These are phyloP conservation scores for Lithosia quadra DNA, from an alignment of 2,888 invertebrate species.

Conservation along the genomic window DNA sequence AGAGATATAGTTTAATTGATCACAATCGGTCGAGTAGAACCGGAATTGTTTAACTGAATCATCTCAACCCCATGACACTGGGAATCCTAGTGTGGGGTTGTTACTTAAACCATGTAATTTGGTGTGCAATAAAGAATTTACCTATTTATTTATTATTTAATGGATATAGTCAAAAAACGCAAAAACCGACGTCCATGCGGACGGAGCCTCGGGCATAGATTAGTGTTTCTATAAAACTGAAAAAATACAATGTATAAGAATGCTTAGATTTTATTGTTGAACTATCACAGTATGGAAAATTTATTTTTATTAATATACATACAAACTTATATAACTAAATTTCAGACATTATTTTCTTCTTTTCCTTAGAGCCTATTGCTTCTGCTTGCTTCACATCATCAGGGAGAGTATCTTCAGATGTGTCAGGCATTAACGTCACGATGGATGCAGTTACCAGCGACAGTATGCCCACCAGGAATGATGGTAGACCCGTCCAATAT, in stretches of 20 bases:
- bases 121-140: too few relatives aligned
- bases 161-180: too few relatives aligned
- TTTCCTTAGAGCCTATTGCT: conserved; percentile 9
- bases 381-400: conserved; percentile 20
- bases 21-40: too few relatives aligned
- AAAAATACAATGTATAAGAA: not conserved
- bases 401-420: conserved; percentile 48
- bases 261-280: not conserved
- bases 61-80: too few relatives aligned
- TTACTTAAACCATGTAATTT: too few relatives aligned
- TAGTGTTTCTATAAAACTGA: too few relatives aligned
- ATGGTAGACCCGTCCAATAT: conserved; percentile 57
- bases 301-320: not conserved
- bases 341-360: not conserved
- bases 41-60: too few relatives aligned
- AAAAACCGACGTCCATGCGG: too few relatives aligned
- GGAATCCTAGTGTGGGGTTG: too few relatives aligned
- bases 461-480: conserved; percentile 52
- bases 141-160: too few relatives aligned
- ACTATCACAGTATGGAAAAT: not conserved
- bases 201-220: too few relatives aligned
- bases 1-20: too few relatives aligned
- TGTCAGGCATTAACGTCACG: conserved; percentile 57
- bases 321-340: not conserved
- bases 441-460: conserved; percentile 53